phyloP scores from a whole-genome alignment of 2,113 vertebrate species.

The Vanacampus margaritifer region DNA sequence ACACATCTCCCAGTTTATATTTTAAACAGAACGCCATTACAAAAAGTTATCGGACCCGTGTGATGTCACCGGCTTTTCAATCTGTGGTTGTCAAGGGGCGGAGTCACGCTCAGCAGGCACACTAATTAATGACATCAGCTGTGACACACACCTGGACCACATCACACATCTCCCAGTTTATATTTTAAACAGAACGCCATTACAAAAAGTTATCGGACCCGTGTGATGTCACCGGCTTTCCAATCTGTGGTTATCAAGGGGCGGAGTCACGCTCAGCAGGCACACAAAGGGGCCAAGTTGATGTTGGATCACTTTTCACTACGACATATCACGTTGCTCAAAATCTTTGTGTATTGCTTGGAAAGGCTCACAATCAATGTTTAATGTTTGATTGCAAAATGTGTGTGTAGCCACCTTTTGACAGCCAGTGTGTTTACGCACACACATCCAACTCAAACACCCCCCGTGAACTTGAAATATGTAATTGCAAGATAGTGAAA shows the following conservation, averaged over 20 bases:
- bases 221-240: conserved; percentile 36
- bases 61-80: conserved; percentile 36
- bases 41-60: conserved; percentile 24
- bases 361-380: conserved; percentile 35
- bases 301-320: conserved; percentile 33
- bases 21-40: conserved; percentile 13
- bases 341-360: conserved; percentile 35
- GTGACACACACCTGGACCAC: conserved; percentile 6
- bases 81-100: conserved; percentile 17
- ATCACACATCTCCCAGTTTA: not conserved
- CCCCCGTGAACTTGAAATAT: conserved; percentile 4
- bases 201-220: conserved; percentile 17
- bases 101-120: conserved; percentile 26
- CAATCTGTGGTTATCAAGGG: conserved; percentile 22
- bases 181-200: conserved; percentile 12
- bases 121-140: conserved; percentile 15
- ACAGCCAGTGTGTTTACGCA: conserved; percentile 39
- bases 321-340: conserved; percentile 34
- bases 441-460: conserved; percentile 41
- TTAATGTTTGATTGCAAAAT: conserved; percentile 35
- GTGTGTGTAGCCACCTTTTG: not conserved
- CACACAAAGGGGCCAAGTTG: conserved; percentile 17
- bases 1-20: not conserved
- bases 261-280: conserved; percentile 26
- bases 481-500: conserved; percentile 10